phyloP scores from a whole-genome alignment of 2,888 invertebrate genomes.

The Macaria notata region DNA sequence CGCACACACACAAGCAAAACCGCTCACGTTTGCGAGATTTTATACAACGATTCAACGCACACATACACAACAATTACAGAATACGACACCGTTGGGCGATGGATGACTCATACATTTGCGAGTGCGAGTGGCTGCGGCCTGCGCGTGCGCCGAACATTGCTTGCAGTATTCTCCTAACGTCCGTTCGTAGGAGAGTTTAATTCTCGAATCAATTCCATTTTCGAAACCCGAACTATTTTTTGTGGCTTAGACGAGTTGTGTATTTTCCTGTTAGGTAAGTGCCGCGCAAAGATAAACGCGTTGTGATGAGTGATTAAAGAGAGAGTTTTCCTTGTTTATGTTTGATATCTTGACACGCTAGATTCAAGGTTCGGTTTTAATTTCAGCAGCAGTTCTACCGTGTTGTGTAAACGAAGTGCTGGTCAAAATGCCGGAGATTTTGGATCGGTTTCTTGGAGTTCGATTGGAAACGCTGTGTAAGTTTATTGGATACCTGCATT shows the following conservation, averaged over 20 bases:
- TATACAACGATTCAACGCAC: constrained; percentile 9
- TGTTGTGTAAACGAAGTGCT: neutral
- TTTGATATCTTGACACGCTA: constrained; percentile 16
- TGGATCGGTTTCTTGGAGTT: constrained; percentile 40
- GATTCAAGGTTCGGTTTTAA: constrained; percentile 22
- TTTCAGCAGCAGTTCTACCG: constrained; percentile 20
- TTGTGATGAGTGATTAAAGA: neutral
- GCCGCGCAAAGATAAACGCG: neutral
- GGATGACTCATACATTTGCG: constrained; percentile 8
- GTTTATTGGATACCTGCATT: constrained; percentile 56
- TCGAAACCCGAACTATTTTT: neutral
- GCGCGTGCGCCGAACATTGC: constrained; percentile 21
- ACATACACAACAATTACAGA: constrained; percentile 6
- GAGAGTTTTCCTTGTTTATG: constrained; percentile 17
- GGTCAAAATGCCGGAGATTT: constrained; percentile 37
- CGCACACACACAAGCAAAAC: constrained; percentile 25
- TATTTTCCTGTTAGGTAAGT: constrained; percentile 5
- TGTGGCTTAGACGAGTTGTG: constrained; percentile 1
- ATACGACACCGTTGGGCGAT: constrained; percentile 1
- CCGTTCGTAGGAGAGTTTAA: constrained; percentile 13
- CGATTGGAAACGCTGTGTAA: constrained; percentile 51
- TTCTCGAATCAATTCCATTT: constrained; percentile 14
- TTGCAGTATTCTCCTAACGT: constrained; percentile 21
- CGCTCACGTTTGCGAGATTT: constrained; percentile 12
- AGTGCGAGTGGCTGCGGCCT: neutral